Percentiles rank a stretch among this genome's conserved stretches.
These are phyloP conservation scores for Diplodus sargus DNA, from an alignment of 2,797 vertebrate genomes.

Conservation along the genomic window DNA sequence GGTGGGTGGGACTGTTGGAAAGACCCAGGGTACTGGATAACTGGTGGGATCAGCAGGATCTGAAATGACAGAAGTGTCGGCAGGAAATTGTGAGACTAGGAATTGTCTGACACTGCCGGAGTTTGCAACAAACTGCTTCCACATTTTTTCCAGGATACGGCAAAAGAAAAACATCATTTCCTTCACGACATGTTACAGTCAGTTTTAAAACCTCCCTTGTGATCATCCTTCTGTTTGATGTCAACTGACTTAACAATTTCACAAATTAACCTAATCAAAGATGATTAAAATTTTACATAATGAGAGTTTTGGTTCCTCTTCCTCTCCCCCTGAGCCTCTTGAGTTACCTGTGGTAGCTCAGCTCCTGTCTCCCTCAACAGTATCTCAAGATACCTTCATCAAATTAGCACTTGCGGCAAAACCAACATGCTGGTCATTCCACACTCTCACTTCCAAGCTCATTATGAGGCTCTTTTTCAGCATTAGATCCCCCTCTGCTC, in stretches of 20 bases:
- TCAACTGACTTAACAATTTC: constrained; percentile 1
- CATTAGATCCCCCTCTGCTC: constrained; percentile 19
- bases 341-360: constrained; percentile 37
- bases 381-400: constrained; percentile 34
- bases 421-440: constrained; percentile 18
- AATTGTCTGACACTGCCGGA: not conserved
- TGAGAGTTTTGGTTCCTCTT: constrained; percentile 23
- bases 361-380: constrained; percentile 26
- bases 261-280: constrained; percentile 30
- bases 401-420: constrained; percentile 53
- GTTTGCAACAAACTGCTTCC: not conserved
- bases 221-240: constrained; percentile 6
- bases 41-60: not conserved
- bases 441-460: constrained; percentile 33
- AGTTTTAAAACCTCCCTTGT: not conserved
- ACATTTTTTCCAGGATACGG: not conserved
- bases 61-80: not conserved
- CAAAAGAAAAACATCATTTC: not conserved
- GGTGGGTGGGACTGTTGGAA: not conserved
- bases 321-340: constrained; percentile 15
- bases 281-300: constrained; percentile 19
- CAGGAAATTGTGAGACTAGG: not conserved
- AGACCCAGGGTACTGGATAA: not conserved
- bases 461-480: constrained; percentile 38
- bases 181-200: not conserved